These are phyloP conservation scores for Melinaea menophilus DNA, from an alignment of 2,888 invertebrate genomes.

Conservation along the genomic window DNA sequence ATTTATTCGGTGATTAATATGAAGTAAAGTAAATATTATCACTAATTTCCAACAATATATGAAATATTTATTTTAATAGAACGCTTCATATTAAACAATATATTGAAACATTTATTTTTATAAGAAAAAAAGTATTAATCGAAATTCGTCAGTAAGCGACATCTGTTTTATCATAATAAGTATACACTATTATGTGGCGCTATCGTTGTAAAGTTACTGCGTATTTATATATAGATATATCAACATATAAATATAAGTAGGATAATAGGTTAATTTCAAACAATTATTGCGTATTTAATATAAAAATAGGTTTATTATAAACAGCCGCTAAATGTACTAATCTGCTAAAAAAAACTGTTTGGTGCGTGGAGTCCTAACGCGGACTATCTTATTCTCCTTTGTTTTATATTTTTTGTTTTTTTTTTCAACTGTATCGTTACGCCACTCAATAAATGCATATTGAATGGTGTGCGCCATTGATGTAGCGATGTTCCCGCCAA, in stretches of 20 bases:
- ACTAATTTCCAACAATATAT: no score
- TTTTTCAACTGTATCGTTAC: conserved; percentile 20
- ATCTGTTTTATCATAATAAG: conserved; percentile 32
- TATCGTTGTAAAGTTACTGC: conserved; percentile 4
- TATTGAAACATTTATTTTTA: neutral
- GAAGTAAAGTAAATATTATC: no score
- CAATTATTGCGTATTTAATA: no score
- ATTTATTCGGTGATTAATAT: no score
- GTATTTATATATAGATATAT: neutral
- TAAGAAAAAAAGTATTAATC: neutral
- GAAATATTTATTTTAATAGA: neutral
- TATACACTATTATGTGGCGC: conserved; percentile 10
- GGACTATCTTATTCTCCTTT: neutral
- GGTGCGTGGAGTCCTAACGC: no score
- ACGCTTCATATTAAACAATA: neutral
- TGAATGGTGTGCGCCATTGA: conserved; percentile 47
- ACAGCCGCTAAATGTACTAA: no score
- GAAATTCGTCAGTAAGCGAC: conserved; percentile 43
- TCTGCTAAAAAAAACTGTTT: no score
- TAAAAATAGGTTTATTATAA: no score
- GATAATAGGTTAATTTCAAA: no score
- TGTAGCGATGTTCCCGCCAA: conserved; percentile 56
- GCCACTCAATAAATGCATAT: conserved; percentile 22
- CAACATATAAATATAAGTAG: no score
- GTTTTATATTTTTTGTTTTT: conserved; percentile 9